phyloP scores from a whole-genome alignment of 2,797 vertebrate species.

The Phylloscopus collybita region DNA sequence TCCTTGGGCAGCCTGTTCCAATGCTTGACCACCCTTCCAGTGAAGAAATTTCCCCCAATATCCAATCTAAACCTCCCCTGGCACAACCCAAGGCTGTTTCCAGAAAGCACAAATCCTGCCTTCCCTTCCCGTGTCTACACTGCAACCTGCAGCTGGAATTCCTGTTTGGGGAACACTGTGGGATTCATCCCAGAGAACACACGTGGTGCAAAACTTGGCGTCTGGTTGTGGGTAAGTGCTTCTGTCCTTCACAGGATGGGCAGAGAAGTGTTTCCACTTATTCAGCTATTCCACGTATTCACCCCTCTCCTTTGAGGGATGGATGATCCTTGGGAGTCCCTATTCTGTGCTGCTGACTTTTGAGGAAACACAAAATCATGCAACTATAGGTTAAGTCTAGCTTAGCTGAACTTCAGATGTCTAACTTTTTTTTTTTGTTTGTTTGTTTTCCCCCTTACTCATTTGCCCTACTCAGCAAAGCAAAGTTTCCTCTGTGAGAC shows the following conservation, averaged over 20 bases:
- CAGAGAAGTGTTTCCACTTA: not conserved
- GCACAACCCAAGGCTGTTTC: not conserved
- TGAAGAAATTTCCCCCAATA: not conserved
- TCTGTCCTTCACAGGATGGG: not conserved
- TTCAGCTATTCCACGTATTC: not conserved
- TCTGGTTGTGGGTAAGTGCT: not conserved
- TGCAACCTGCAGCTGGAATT: not conserved
- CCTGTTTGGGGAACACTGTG: no score
- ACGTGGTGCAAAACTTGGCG: not conserved
- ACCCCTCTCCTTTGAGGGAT: not conserved
- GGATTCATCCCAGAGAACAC: not conserved
- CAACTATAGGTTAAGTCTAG: fast-evolving
- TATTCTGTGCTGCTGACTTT: not conserved
- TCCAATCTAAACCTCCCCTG: not conserved
- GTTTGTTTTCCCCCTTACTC: no score
- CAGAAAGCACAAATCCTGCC: not conserved
- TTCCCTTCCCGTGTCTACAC: not conserved
- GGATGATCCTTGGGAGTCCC: not conserved
- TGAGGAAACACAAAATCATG: not conserved
- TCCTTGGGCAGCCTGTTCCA: not conserved
- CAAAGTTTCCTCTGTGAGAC: not conserved
- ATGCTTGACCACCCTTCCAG: not conserved
- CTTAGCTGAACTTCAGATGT: not conserved
- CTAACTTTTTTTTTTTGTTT: not conserved
- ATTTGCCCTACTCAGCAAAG: not conserved